Base-by-base conservation (phyloP, 1,140 invertebrate genomes). In the Sarcophaga peregrina region DNA sequence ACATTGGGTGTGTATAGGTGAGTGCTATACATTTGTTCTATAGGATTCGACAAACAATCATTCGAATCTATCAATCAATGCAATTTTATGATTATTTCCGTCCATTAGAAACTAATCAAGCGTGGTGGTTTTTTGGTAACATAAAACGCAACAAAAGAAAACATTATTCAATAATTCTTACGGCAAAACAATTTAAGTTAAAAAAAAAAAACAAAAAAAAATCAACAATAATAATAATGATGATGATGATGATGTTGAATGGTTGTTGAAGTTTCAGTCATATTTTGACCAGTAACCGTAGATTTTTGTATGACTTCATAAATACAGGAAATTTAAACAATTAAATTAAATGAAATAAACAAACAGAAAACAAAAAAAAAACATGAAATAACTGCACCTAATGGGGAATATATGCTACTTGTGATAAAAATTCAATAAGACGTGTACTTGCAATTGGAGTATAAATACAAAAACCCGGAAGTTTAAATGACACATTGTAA, bases 51-150 rank as follows among this genome's bases (percentile, higher is more conserved):
- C 2, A 6, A 50, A 48, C 8, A 46, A 76, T 5, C 74, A 76
- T 48, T n/a, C n/a, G 50, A 81, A 81, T 81, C 13, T 17, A 81
- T 83, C 80, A 81, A 83, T 83, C 83, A 75, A 58, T 83, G 83
- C 50, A 81, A 81, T 80, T 83, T 83, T 83, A 83, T 83, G 83
- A 83, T 74, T 48, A 68, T 68, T 75, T 83, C 83, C 83, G 83
- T 73, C 20, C 52, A 37, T 76, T 68, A 54, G 48, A 54, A 74
- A 13, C 83, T 81, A 83, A 50, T 83, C 80, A 75, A 83, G 47
- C 83, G 68, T 80, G 80, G 72, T 62, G 54, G 25, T 68, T 68
- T 68, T 68, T 68, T n/a, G 62, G 62, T 68, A 68, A 68, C n/a
- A 68, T 20, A 37, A 37, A 37, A 37, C 25, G 25, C 25, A 37